phyloP scores from a whole-genome alignment of 2,797 vertebrate genomes.

The Schizothorax lantsangensis region DNA sequence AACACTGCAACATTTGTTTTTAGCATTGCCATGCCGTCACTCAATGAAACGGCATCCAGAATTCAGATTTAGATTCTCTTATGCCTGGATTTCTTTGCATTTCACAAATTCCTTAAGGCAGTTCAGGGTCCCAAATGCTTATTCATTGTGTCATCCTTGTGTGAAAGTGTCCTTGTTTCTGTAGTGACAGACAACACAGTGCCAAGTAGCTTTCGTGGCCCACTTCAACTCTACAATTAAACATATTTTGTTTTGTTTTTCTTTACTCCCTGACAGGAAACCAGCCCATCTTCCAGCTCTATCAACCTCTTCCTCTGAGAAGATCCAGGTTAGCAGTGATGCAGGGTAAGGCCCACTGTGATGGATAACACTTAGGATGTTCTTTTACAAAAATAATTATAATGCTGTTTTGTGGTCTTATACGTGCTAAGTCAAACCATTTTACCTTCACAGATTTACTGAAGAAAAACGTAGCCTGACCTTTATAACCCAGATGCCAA shows the following conservation, averaged over 20 bases:
- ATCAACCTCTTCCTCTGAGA: constrained; percentile 30
- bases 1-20: neutral
- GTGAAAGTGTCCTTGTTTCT: neutral
- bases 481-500: constrained; percentile 30
- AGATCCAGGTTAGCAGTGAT: constrained; percentile 24
- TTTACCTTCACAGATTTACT: constrained; percentile 11
- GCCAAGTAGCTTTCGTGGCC: too few species aligned
- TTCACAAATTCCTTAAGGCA: neutral
- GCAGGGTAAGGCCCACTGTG: constrained; percentile 31
- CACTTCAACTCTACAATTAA: neutral
- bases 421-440: neutral
- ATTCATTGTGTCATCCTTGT: neutral
- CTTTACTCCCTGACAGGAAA: constrained; percentile 28
- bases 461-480: neutral
- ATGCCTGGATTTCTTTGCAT: constrained; percentile 3
- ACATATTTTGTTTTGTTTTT: neutral
- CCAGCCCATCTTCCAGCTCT: neutral
- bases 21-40: neutral
- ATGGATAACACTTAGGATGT: neutral
- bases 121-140: neutral
- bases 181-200: neutral
- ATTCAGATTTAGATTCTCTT: neutral
- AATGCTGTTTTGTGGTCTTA: neutral
- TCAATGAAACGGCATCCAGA: neutral
- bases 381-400: neutral